These are phyloP conservation scores for Tetramorium simillimum DNA, from an alignment of 1,140 invertebrate species.

Conservation along the genomic window DNA sequence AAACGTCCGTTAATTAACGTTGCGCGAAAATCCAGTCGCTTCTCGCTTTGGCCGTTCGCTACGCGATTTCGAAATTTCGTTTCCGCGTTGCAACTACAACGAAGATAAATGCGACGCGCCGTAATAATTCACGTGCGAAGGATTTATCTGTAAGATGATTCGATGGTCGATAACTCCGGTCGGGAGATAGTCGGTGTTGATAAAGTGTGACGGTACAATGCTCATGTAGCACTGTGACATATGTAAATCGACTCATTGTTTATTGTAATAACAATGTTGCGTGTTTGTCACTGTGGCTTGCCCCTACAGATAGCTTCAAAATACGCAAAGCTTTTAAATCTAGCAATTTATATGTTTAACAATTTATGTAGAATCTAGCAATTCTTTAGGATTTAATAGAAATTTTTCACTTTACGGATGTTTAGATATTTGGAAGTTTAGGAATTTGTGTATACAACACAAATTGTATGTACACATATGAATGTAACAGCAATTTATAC, in stretches of 20 bases:
- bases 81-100: neutral
- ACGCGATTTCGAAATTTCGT: slow-evolving; percentile 19
- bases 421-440: neutral
- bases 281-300: neutral
- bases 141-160: slow-evolving; percentile 61
- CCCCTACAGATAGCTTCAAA: slow-evolving; percentile 38
- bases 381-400: neutral
- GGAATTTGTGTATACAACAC: neutral
- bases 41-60: neutral
- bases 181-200: slow-evolving; percentile 38
- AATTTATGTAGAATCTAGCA: neutral
- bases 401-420: neutral
- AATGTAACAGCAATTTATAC: neutral
- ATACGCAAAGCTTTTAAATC: slow-evolving; percentile 15
- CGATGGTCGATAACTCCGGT: slow-evolving; percentile 47
- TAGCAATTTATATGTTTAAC: slow-evolving; percentile 11
- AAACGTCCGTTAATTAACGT: slow-evolving; percentile 31
- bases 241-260: slow-evolving; percentile 51
- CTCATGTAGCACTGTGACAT: slow-evolving; percentile 11
- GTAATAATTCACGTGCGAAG: slow-evolving; percentile 41
- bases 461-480: too few species aligned
- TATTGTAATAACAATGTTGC: slow-evolving; percentile 52
- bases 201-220: slow-evolving; percentile 23
- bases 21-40: neutral
- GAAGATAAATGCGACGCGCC: slow-evolving; percentile 32